These are phyloP conservation scores for Alethe castanea DNA, from an alignment of 2,113 vertebrate species.

Conservation along the genomic window DNA sequence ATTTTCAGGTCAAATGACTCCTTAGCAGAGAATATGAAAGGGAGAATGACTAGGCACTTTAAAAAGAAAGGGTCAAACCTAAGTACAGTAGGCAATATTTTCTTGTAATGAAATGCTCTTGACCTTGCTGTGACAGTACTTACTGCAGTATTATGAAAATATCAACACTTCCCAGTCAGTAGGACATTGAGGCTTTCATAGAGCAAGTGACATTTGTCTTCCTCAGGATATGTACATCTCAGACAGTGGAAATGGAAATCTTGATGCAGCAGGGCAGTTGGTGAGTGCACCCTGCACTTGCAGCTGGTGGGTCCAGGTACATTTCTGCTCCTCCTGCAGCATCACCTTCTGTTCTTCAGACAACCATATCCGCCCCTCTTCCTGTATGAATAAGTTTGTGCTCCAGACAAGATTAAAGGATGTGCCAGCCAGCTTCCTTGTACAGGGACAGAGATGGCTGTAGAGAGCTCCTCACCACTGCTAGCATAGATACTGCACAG, in stretches of 20 bases:
- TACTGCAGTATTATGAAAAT: not conserved
- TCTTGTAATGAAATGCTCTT: not conserved
- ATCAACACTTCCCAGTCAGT: not conserved
- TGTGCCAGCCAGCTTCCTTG: not conserved
- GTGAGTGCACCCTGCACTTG: not conserved
- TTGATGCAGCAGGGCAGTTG: rapidly evolving
- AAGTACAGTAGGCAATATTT: not conserved
- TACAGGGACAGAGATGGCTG: not conserved
- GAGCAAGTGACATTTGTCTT: not conserved
- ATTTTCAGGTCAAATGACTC: slow-evolving; percentile 6
- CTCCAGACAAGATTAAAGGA: not conserved
- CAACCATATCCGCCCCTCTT: not conserved
- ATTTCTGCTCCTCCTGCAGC: not conserved
- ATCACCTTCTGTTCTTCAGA: not conserved
- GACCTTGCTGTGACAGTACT: not conserved
- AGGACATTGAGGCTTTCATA: not conserved
- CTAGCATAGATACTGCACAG: not conserved
- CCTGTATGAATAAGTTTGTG: not conserved
- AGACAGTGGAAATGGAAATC: not conserved
- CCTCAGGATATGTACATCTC: not conserved
- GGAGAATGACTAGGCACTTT: not conserved
- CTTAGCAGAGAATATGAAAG: not conserved
- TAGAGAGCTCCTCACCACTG: not conserved
- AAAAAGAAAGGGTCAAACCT: not conserved
- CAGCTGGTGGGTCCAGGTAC: not conserved